Evolutionary conservation across 2,797 vertebrate genomes (phyloP).

Genomic region (Ciconia nigra): DNA sequence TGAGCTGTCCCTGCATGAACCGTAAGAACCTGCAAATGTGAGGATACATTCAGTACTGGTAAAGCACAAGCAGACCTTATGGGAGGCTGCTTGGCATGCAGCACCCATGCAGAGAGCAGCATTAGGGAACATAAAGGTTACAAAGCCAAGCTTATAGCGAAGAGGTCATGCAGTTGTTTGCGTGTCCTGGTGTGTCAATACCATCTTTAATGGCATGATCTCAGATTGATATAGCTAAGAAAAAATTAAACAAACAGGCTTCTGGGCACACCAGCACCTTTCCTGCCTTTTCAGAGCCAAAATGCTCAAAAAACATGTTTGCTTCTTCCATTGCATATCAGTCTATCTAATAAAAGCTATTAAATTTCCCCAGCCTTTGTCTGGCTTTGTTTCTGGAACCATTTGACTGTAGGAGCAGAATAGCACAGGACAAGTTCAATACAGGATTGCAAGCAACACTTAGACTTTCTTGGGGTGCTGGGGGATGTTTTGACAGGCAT

Average conservation of each 20-base stretch:
- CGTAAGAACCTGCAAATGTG: neutral
- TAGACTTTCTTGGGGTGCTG: neutral
- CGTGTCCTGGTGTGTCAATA: neutral
- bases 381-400: neutral
- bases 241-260: neutral
- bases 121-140: neutral
- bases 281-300: neutral
- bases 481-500: neutral
- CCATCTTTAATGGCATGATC: neutral
- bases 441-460: neutral
- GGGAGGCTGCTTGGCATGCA: accelerated
- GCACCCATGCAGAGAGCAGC: neutral
- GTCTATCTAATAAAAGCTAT: neutral
- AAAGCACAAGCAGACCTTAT: neutral
- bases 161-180: neutral
- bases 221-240: neutral
- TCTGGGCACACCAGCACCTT: neutral
- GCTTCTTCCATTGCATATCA: neutral
- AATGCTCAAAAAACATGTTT: neutral
- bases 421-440: neutral
- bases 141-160: neutral
- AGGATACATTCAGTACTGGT: neutral
- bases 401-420: neutral
- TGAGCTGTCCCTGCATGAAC: neutral
- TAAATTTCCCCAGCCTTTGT: neutral